Percentiles rank a stretch among this genome's conserved stretches.
Conservation (phyloP, 1,140 invertebrate genomes). For the Drosophila asahinai region DNA sequence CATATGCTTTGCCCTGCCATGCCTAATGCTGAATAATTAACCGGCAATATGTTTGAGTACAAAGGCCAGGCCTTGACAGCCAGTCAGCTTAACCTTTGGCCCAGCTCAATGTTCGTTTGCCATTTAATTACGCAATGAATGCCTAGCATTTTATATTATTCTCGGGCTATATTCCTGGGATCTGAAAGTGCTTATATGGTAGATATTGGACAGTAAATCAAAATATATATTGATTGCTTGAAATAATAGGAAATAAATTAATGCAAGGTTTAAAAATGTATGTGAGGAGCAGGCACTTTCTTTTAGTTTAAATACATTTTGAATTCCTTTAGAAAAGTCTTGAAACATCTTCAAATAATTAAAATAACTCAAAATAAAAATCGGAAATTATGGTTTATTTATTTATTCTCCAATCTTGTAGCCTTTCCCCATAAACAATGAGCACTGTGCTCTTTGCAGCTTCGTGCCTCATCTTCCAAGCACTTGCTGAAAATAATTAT, state of each 20-base stretch:
- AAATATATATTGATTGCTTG: too few relatives aligned
- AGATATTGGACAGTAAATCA: too few relatives aligned
- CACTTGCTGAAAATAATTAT: slow-evolving; percentile 55
- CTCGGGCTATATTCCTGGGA: background rate
- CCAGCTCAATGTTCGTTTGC: slow-evolving; percentile 12
- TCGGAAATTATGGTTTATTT: too few relatives aligned
- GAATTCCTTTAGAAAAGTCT: too few relatives aligned
- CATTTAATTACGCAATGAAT: slow-evolving; percentile 53
- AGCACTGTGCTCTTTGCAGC: background rate
- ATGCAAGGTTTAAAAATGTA: too few relatives aligned
- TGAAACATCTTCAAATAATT: too few relatives aligned
- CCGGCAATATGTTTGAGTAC: slow-evolving; percentile 18
- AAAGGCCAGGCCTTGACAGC: slow-evolving; percentile 27
- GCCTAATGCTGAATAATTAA: slow-evolving; percentile 61
- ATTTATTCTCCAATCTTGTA: background rate
- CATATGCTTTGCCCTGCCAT: slow-evolving; percentile 39
- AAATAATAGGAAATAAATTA: too few relatives aligned
- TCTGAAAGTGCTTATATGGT: background rate
- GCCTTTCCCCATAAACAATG: background rate
- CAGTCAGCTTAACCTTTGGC: slow-evolving; percentile 46
- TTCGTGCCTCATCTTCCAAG: slow-evolving; percentile 8
- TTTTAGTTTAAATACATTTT: too few relatives aligned
- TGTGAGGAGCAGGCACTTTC: too few relatives aligned
- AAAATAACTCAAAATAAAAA: too few relatives aligned
- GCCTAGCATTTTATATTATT: slow-evolving; percentile 26